Percentiles rank a stretch among this genome's conserved stretches.
Conservation (phyloP, 2,113 vertebrate species). For the Anseranas semipalmata region DNA sequence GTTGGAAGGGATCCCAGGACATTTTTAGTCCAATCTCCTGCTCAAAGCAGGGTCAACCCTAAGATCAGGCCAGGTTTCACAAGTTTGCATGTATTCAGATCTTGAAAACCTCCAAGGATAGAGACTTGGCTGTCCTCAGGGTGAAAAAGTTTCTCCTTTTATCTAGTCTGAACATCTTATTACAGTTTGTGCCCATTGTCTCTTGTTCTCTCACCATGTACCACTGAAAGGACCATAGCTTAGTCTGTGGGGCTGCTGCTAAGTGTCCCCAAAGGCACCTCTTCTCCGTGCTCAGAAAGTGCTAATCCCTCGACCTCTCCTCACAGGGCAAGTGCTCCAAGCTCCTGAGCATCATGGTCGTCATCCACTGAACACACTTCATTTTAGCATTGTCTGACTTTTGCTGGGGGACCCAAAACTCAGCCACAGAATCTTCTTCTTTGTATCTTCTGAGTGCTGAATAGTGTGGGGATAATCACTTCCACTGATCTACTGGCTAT, state of each 20-base stretch:
- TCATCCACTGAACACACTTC: neutral
- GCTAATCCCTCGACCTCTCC: neutral
- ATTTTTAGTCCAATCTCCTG: neutral
- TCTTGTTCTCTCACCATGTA: neutral
- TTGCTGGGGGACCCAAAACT: neutral
- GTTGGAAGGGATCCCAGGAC: rapidly evolving
- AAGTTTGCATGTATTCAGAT: neutral
- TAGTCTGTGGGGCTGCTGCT: neutral
- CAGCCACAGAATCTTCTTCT: neutral
- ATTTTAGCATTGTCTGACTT: neutral
- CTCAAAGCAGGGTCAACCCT: neutral
- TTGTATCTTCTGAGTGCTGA: neutral
- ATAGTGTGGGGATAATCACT: neutral
- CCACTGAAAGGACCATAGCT: neutral
- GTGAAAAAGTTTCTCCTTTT: neutral
- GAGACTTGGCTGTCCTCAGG: no score
- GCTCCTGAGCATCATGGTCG: neutral
- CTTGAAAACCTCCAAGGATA: neutral
- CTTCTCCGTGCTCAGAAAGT: neutral
- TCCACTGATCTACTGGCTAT: neutral
- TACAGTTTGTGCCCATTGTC: neutral
- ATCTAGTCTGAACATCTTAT: neutral
- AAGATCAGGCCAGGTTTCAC: neutral
- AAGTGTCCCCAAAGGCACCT: neutral
- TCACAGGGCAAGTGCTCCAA: neutral